A percentile compares a stretch with the other conserved stretches of the same genome.
These are phyloP conservation scores for Eurytoma adleriae DNA, from an alignment of 2,888 invertebrate species.

Conservation along the genomic window DNA sequence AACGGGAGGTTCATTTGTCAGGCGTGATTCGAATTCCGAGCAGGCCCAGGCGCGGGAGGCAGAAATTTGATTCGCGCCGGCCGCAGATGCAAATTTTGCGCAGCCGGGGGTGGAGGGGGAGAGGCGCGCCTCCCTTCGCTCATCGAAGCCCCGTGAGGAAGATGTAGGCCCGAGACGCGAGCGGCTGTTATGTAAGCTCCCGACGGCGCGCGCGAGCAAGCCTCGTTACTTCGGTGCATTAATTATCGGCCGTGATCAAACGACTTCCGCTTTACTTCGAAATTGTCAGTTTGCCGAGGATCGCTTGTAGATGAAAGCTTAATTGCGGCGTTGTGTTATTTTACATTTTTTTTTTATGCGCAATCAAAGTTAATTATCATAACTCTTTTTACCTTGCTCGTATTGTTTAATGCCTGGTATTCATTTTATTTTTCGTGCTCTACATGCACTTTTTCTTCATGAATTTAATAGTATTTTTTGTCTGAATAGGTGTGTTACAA, in stretches of 20 bases:
- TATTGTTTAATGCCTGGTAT: too few species aligned
- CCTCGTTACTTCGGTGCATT: conserved; percentile 20
- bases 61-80: conserved; percentile 39
- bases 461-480: too few species aligned
- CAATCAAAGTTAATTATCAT: not conserved
- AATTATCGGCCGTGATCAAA: conserved; percentile 17
- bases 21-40: conserved; percentile 48
- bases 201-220: not conserved
- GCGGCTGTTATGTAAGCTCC: conserved; percentile 7
- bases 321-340: too few species aligned
- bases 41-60: not conserved
- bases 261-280: not conserved
- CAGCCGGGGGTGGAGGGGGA: not conserved
- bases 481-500: too few species aligned
- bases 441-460: too few species aligned
- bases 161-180: not conserved
- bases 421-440: too few species aligned
- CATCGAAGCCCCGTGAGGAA: not conserved
- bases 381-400: not conserved
- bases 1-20: conserved; percentile 42
- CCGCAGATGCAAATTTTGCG: conserved; percentile 37
- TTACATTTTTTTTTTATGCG: not conserved
- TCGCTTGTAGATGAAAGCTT: too few species aligned
- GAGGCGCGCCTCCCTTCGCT: not conserved
- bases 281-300: not conserved